Evolutionary conservation across 2,797 vertebrate species (phyloP).

Genomic region (Acomys russatus): DNA sequence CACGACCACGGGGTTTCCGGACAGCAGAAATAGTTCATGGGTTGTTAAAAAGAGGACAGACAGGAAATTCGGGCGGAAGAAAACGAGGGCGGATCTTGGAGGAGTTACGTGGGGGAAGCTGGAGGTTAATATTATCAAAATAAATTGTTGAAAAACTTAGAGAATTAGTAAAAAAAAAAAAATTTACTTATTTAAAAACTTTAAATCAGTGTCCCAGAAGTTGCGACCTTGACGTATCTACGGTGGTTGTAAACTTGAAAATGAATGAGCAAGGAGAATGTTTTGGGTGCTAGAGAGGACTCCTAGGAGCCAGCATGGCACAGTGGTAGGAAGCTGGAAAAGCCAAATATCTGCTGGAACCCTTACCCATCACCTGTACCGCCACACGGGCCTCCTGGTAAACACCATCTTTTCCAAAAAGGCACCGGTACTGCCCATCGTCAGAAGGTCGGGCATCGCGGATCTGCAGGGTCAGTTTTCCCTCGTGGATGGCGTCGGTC

Average conservation of each 20-base stretch:
- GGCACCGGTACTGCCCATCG: constrained; percentile 70
- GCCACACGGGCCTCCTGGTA: constrained; percentile 69
- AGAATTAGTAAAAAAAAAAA: not conserved
- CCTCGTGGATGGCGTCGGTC: constrained; percentile 38
- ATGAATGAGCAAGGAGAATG: not conserved
- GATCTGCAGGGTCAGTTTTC: constrained; percentile 65
- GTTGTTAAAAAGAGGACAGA: not conserved
- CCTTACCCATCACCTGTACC: constrained; percentile 76
- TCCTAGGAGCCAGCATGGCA: not conserved
- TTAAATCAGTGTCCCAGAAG: not conserved
- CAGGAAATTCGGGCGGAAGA: not conserved
- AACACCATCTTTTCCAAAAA: constrained; percentile 71
- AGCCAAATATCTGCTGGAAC: not conserved
- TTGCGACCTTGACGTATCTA: not conserved
- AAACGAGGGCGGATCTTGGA: not conserved
- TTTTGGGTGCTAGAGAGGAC: not conserved
- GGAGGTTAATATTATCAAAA: not conserved
- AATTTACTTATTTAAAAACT: not conserved
- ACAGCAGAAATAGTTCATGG: too few species aligned
- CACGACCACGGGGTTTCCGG: too few species aligned
- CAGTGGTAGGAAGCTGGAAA: not conserved
- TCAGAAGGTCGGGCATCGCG: constrained; percentile 37
- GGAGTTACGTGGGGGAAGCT: not conserved
- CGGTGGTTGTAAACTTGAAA: not conserved
- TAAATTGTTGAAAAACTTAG: not conserved